These are phyloP conservation scores for Ciconia boyciana DNA, from an alignment of 2,113 vertebrate genomes.

Conservation along the genomic window DNA sequence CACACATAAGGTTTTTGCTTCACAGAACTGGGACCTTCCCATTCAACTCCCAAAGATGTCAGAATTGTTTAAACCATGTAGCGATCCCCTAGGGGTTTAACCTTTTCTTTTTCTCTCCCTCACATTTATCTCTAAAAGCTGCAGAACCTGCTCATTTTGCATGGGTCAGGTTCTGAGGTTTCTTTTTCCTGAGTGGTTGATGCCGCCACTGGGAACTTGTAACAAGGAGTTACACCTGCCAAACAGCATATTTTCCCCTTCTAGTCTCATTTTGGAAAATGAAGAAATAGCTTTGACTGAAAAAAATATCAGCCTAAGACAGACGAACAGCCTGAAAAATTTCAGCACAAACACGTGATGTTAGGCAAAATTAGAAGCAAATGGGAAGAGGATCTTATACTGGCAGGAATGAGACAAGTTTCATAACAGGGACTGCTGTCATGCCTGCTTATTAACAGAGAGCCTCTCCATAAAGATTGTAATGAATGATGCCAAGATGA, in stretches of 20 bases:
- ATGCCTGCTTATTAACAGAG: neutral
- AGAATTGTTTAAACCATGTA: neutral
- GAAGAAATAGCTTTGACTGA: neutral
- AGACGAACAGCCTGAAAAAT: neutral
- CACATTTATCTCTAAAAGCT: neutral
- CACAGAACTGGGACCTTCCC: neutral
- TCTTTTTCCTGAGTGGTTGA: neutral
- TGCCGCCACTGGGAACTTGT: neutral
- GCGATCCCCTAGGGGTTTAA: neutral
- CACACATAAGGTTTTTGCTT: neutral
- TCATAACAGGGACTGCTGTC: neutral
- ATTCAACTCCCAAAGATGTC: neutral
- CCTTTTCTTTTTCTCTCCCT: neutral
- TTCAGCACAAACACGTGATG: neutral
- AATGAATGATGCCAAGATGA: neutral
- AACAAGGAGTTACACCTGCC: neutral
- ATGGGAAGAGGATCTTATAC: neutral
- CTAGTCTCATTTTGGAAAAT: neutral
- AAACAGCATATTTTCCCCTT: neutral
- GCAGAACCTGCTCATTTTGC: neutral
- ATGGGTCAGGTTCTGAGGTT: neutral
- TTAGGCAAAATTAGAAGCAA: conserved; percentile 33
- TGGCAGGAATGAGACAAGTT: conserved; percentile 1
- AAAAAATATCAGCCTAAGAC: neutral
- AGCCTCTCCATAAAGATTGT: neutral